These are phyloP conservation scores for Xiphophorus couchianus DNA, from an alignment of 2,113 vertebrate species.

Conservation along the genomic window DNA sequence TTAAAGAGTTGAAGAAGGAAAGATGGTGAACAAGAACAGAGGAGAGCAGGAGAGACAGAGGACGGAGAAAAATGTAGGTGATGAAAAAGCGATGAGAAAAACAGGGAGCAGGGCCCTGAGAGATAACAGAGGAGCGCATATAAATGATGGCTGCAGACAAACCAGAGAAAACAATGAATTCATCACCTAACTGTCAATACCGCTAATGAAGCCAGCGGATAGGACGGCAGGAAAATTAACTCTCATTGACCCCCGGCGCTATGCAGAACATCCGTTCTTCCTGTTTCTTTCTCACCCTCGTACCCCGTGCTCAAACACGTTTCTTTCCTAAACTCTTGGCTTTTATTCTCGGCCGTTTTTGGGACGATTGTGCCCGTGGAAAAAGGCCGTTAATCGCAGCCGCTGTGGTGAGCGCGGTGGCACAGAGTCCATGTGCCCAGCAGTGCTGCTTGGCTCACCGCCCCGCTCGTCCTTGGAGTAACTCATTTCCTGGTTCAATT, in stretches of 20 bases:
- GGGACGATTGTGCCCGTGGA: neutral
- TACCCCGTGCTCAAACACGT: neutral
- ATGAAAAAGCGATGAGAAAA: constrained; percentile 43
- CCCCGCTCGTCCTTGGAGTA: constrained; percentile 54
- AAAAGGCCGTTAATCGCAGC: neutral
- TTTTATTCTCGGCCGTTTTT: neutral
- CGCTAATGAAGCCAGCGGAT: constrained; percentile 79
- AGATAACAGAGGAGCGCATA: constrained; percentile 54
- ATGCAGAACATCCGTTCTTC: constrained; percentile 10
- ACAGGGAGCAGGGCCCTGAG: constrained; percentile 27
- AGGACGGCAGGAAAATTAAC: constrained; percentile 75
- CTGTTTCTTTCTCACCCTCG: neutral
- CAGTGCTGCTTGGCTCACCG: constrained; percentile 32
- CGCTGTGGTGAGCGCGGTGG: neutral
- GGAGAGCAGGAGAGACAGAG: neutral
- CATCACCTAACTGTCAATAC: constrained; percentile 77
- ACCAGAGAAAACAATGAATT: constrained; percentile 75
- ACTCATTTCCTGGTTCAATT: constrained; percentile 71
- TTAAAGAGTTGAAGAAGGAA: neutral
- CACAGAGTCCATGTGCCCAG: constrained; percentile 43
- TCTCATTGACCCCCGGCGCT: constrained; percentile 59
- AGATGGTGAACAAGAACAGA: constrained; percentile 13
- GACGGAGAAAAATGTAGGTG: constrained; percentile 4
- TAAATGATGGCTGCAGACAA: constrained; percentile 70
- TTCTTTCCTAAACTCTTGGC: neutral